Evolutionary conservation across 1,140 invertebrate genomes (phyloP).

Genomic region (Panagrolaimus sp.): DNA sequence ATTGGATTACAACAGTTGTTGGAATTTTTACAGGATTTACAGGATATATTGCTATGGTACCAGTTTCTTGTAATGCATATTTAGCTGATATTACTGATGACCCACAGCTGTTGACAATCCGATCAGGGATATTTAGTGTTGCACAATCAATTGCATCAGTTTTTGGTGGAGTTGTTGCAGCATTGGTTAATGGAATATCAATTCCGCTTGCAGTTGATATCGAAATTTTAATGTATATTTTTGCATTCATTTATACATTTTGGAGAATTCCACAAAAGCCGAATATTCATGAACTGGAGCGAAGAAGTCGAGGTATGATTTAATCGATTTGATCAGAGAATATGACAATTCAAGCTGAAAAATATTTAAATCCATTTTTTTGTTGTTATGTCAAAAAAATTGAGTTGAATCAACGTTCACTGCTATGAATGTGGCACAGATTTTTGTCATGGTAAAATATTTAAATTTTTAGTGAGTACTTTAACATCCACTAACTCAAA

Average conservation of each 20-base stretch:
- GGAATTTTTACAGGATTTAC: slow-evolving; percentile 31
- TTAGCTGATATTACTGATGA: slow-evolving; percentile 39
- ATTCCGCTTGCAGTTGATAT: slow-evolving; percentile 38
- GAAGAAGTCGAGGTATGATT: slow-evolving; percentile 4
- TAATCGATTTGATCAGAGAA: no score
- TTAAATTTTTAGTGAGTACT: not conserved
- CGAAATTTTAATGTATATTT: slow-evolving; percentile 32
- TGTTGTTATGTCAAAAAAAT: no score
- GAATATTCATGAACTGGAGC: slow-evolving; percentile 17
- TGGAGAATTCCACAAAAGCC: slow-evolving; percentile 35
- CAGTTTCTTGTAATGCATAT: slow-evolving; percentile 46
- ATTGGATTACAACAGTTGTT: slow-evolving; percentile 38
- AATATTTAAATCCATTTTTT: no score
- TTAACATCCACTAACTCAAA: not conserved
- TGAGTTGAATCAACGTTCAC: no score
- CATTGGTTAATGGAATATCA: slow-evolving; percentile 15
- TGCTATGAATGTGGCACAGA: no score
- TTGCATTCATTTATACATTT: slow-evolving; percentile 38
- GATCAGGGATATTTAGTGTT: slow-evolving; percentile 31
- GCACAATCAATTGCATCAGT: slow-evolving; percentile 31
- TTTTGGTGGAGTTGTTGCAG: slow-evolving; percentile 33
- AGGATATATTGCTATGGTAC: slow-evolving; percentile 37
- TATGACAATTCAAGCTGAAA: no score
- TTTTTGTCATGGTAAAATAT: no score
- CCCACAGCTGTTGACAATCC: slow-evolving; percentile 37